These are phyloP conservation scores for Matsumyia berberina DNA, from an alignment of 2,888 invertebrate species.

Conservation along the genomic window DNA sequence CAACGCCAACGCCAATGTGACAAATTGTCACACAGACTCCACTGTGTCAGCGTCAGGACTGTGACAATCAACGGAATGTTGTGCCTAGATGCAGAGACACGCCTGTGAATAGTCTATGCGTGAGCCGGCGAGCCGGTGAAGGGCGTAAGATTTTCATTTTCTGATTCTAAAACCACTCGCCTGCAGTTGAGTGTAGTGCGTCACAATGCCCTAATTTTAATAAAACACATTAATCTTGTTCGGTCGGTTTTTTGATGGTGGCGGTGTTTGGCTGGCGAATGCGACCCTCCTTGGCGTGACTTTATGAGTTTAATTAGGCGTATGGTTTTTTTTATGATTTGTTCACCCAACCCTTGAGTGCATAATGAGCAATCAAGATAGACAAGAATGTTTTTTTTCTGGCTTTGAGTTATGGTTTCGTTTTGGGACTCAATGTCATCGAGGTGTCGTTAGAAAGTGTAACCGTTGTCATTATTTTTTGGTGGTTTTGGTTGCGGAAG, in stretches of 20 bases:
- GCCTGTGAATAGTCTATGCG: conserved; percentile 43
- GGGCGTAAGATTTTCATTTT: conserved; percentile 53
- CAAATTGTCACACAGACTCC: conserved; percentile 67
- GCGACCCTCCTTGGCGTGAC: not conserved
- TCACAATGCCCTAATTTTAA: conserved; percentile 48
- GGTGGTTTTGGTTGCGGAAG: not conserved
- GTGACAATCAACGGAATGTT: conserved; percentile 62
- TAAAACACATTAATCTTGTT: conserved; percentile 33
- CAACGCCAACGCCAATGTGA: conserved; percentile 69
- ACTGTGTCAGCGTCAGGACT: conserved; percentile 45
- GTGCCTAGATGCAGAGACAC: conserved; percentile 19
- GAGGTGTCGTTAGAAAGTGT: conserved; percentile 29
- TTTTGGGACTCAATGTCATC: not conserved
- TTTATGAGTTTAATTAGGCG: conserved; percentile 24
- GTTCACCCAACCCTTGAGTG: conserved; percentile 28
- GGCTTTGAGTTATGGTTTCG: not conserved
- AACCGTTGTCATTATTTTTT: not conserved
- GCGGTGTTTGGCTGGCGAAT: not conserved
- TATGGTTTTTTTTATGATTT: conserved; percentile 5
- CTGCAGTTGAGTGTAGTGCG: conserved; percentile 18
- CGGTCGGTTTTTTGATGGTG: not conserved
- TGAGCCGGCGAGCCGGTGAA: conserved; percentile 15
- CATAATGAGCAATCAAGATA: conserved; percentile 15
- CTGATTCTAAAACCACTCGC: conserved; percentile 31
- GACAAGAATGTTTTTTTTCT: not conserved